These are phyloP conservation scores for Nephrotoma flavescens DNA, from an alignment of 2,888 invertebrate species.

Conservation along the genomic window DNA sequence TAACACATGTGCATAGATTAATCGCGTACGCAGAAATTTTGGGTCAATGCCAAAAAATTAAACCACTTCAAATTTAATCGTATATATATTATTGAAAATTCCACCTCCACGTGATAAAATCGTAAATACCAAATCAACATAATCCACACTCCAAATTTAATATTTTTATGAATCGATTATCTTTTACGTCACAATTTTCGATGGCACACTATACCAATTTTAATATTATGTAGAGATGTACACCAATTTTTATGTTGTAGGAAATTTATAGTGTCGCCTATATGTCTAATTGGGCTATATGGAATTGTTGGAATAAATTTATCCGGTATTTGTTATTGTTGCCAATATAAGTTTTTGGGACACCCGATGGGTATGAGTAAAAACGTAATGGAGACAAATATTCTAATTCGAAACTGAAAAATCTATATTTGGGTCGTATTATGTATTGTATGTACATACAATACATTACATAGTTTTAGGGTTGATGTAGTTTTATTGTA, in stretches of 20 bases:
- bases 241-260: not conserved
- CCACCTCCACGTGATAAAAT: not conserved
- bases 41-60: too few relatives aligned
- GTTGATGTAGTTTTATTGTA: not conserved
- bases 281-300: not conserved
- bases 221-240: too few relatives aligned
- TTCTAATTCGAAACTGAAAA: not conserved
- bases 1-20: too few relatives aligned
- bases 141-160: not conserved
- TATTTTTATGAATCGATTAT: not conserved
- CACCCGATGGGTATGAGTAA: not conserved
- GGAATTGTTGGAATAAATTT: not conserved
- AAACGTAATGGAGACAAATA: not conserved
- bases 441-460: not conserved
- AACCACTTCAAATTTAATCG: too few relatives aligned
- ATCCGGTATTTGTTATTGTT: not conserved
- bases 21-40: too few relatives aligned
- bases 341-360: not conserved
- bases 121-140: not conserved
- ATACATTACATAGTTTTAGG: not conserved
- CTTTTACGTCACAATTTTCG: not conserved
- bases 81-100: too few relatives aligned
- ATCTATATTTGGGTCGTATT: not conserved
- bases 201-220: not conserved
- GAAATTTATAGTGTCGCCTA: not conserved